phyloP scores from a whole-genome alignment of 2,888 invertebrate genomes.

The Agrochola lychnidis region DNA sequence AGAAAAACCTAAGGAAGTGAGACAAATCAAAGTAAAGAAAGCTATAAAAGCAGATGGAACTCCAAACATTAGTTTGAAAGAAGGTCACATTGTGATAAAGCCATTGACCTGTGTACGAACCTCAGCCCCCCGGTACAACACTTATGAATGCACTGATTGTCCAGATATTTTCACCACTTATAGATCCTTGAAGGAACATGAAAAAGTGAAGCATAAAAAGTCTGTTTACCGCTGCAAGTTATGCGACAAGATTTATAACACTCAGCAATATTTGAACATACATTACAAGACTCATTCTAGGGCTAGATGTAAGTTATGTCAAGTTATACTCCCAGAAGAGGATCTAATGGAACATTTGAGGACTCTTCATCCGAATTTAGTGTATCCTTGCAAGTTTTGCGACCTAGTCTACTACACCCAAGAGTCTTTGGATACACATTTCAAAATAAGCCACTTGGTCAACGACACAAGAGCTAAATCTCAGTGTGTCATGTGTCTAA shows the following conservation, averaged over 20 bases:
- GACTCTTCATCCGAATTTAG: constrained; percentile 68
- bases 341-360: constrained; percentile 74
- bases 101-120: constrained; percentile 61
- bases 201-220: constrained; percentile 72
- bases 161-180: constrained; percentile 73
- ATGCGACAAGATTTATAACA: constrained; percentile 74
- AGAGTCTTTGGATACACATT: constrained; percentile 72
- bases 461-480: constrained; percentile 64
- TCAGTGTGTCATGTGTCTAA: constrained; percentile 76
- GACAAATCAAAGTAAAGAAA: constrained; percentile 27
- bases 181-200: constrained; percentile 73
- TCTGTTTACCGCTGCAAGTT: constrained; percentile 72
- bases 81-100: constrained; percentile 72
- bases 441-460: constrained; percentile 70
- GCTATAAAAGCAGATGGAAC: constrained; percentile 46
- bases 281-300: constrained; percentile 74
- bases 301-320: constrained; percentile 74
- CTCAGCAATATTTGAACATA: constrained; percentile 74
- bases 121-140: constrained; percentile 63
- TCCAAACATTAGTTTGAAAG: constrained; percentile 69
- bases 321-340: constrained; percentile 66
- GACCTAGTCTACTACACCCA: constrained; percentile 73
- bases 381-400: constrained; percentile 74
- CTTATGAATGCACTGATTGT: constrained; percentile 72
- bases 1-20: constrained; percentile 16